Evolutionary conservation across 2,113 vertebrate genomes (phyloP).

Genomic region (Amphilophus citrinellus): DNA sequence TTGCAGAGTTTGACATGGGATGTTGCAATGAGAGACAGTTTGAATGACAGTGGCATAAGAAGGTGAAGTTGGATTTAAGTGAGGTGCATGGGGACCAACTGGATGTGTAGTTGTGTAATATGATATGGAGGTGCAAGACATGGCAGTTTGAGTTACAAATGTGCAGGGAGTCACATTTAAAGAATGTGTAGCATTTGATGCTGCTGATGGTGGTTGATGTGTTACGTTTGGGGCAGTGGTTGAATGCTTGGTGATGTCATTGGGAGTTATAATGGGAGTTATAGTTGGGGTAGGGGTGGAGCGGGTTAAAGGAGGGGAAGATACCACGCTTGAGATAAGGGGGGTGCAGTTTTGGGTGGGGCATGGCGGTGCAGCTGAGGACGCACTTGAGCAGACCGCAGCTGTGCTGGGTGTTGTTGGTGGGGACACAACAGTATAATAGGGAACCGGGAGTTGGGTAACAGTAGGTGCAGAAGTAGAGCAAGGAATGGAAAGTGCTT

Average conservation of each 20-base stretch:
- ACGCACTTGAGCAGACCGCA: conserved; percentile 33
- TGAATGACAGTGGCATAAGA: conserved; percentile 75
- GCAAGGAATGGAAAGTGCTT: conserved; percentile 13
- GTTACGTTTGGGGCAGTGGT: conserved; percentile 22
- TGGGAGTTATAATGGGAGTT: conserved; percentile 3
- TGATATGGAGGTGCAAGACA: conserved; percentile 78
- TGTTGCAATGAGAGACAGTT: conserved; percentile 77
- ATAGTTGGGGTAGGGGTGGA: conserved; percentile 24
- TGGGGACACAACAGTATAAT: conserved; percentile 63
- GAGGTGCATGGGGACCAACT: conserved; percentile 35
- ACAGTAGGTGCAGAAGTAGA: conserved; percentile 28
- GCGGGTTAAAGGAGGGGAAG: conserved; percentile 18
- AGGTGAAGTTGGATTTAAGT: conserved; percentile 45
- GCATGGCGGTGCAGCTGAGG: conserved; percentile 28
- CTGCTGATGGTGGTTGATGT: conserved; percentile 29
- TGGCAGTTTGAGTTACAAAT: conserved; percentile 75
- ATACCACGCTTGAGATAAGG: conserved; percentile 6
- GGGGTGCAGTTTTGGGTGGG: conserved; percentile 37
- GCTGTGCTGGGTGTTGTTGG: conserved; percentile 43
- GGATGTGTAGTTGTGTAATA: conserved; percentile 74
- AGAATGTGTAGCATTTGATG: conserved; percentile 22
- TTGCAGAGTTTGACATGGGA: conserved; percentile 71
- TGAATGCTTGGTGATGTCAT: conserved; percentile 13
- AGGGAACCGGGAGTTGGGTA: conserved; percentile 37
- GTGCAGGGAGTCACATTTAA: conserved; percentile 60